Base-by-base conservation (phyloP, 2,113 vertebrate genomes). In the Pseudonaja textilis region DNA sequence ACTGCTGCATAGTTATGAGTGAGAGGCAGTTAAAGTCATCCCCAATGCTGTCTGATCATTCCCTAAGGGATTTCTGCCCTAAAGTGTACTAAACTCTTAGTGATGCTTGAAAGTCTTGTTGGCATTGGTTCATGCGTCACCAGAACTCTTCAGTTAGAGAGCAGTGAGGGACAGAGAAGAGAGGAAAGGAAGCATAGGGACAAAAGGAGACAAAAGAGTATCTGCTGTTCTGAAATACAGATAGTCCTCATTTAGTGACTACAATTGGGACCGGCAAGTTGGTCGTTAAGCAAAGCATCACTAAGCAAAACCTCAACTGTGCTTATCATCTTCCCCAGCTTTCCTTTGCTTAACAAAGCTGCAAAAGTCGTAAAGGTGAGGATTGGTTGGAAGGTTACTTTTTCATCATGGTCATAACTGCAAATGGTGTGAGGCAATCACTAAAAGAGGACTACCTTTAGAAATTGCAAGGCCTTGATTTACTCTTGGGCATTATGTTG, bases 81-180 rank as follows among this genome's bases (percentile, higher is more conserved):
- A 47, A 89, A 47, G 34, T 47, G 26, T 61, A 92, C 91, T 90
- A 96, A 94, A 95, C 96, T 95, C 93, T 95, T 94, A 93, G 92
- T 89, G 55, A 93, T 94, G 94, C 94, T 92, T n/a, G 87, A 25
- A 90, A 90, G 34, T 52, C 23, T 74, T 88, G 42, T 64, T 92
- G 87, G 91, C 88, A 55, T 42, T 88, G 91, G n/a, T 45, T 88
- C 87, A n/a, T 88, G 59, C 91, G 34, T 88, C 91, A 95, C 91
- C 95, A 93, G 93, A 91, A 54, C 74, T 93, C 92, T 93, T 89
- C 42, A 59, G 18, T 12, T 45, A 34, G n/a, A 87, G 64, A 42
- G 87, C 10, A 92, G 34, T 29, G n/a, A 87, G 52, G 55, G 34
- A 47, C 14, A 34, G 25, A 57, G 90, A 9, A 87, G 18, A 87